These are phyloP conservation scores for Poecile atricapillus DNA, from an alignment of 2,113 vertebrate genomes.

Conservation along the genomic window DNA sequence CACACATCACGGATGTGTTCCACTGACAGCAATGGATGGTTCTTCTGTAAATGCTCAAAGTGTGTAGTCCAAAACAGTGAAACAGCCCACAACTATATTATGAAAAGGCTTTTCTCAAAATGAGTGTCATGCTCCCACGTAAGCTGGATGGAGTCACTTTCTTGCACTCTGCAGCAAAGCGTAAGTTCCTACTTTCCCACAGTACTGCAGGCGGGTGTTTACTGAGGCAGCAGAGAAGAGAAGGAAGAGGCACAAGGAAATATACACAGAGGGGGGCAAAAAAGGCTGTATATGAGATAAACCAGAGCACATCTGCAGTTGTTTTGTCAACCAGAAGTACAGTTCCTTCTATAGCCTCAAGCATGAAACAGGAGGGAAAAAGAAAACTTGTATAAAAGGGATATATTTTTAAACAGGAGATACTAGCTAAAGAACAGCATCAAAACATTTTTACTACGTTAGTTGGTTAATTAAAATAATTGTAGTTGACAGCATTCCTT, in stretches of 20 bases:
- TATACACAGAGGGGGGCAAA: not conserved
- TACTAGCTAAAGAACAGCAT: not conserved
- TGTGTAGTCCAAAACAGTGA: not conserved
- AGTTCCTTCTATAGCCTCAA: not conserved
- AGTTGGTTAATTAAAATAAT: slow-evolving; percentile 14
- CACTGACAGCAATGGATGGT: not conserved
- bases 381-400: not conserved
- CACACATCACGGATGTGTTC: not conserved
- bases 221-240: not conserved
- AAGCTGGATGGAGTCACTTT: not conserved
- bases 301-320: not conserved
- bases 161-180: not conserved
- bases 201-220: not conserved
- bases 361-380: not conserved
- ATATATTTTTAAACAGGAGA: not conserved
- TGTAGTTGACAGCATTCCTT: not conserved
- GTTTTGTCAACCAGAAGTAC: not conserved
- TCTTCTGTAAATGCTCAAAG: not conserved
- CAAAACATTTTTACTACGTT: not conserved
- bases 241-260: not conserved
- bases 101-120: not conserved
- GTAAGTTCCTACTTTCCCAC: not conserved
- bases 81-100: not conserved
- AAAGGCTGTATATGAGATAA: not conserved
- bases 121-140: not conserved